Conservation (phyloP, 2,888 invertebrate species). For the Caenorhabditis zanzibari region DNA sequence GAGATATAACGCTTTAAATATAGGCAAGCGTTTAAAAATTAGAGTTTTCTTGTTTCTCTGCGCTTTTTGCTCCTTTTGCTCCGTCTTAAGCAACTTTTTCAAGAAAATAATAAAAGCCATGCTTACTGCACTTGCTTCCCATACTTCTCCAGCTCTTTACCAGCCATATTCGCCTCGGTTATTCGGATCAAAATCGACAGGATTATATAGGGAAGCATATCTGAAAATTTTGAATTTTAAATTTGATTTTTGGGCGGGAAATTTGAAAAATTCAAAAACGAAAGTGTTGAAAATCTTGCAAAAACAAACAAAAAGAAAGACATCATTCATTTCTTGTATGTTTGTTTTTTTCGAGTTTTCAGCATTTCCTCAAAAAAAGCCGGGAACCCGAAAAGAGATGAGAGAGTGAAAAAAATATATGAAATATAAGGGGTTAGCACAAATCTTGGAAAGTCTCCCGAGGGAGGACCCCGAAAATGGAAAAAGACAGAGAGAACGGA, state of each 20-base stretch:
- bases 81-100: background rate
- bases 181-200: slow-evolving; percentile 4
- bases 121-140: slow-evolving; percentile 63
- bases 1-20: background rate
- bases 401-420: slow-evolving; percentile 14
- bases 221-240: slow-evolving; percentile 6
- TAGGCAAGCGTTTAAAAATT: background rate
- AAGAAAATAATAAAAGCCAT: slow-evolving; percentile 24
- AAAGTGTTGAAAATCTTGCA: slow-evolving; percentile 1
- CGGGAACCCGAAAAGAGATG: slow-evolving; percentile 6
- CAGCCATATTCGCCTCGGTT: background rate
- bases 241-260: background rate
- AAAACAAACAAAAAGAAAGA: background rate
- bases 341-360: background rate
- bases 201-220: slow-evolving; percentile 34
- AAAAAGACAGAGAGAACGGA: background rate
- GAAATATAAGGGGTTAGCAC: background rate
- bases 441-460: background rate
- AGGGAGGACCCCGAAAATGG: background rate
- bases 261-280: slow-evolving; percentile 5
- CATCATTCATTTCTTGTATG: slow-evolving; percentile 14
- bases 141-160: slow-evolving; percentile 57
- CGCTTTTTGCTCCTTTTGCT: no score
- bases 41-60: slow-evolving; percentile 4
- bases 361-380: background rate